Percentiles rank a stretch among this genome's conserved stretches.
Evolutionary conservation across 2,888 invertebrate species (phyloP).

Genomic region (Rhamnusium bicolor): DNA sequence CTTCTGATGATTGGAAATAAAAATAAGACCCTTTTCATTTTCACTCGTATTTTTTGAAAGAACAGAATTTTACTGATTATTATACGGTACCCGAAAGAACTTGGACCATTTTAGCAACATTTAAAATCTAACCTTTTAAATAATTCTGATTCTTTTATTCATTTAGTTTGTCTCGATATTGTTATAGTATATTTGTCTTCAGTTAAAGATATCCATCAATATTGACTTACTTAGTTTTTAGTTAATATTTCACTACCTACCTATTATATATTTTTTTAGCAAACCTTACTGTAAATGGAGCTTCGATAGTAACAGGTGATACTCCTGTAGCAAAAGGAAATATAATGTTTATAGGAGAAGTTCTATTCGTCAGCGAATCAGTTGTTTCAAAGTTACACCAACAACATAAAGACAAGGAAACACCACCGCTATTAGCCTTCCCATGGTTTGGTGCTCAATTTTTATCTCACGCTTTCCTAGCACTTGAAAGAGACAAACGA

Average conservation of each 20-base stretch:
- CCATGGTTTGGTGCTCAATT: slow-evolving; percentile 80
- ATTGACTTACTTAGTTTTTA: too few relatives aligned
- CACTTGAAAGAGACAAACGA: slow-evolving; percentile 74
- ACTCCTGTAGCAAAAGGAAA: slow-evolving; percentile 76
- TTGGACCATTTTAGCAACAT: too few relatives aligned
- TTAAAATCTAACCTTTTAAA: too few relatives aligned
- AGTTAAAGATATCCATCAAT: too few relatives aligned
- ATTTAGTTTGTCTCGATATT: too few relatives aligned
- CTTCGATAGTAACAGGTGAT: slow-evolving; percentile 75
- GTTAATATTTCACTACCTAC: not conserved
- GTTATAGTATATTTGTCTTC: too few relatives aligned
- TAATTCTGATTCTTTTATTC: too few relatives aligned
- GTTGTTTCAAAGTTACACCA: slow-evolving; percentile 77
- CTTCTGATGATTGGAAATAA: too few relatives aligned
- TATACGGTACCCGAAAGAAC: too few relatives aligned
- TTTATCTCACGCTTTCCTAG: slow-evolving; percentile 76
- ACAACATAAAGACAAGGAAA: slow-evolving; percentile 78
- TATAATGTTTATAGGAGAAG: slow-evolving; percentile 77
- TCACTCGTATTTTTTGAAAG: too few relatives aligned
- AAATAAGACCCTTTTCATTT: too few relatives aligned
- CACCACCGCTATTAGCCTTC: slow-evolving; percentile 77
- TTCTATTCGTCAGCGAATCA: slow-evolving; percentile 77
- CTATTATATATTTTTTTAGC: slow-evolving; percentile 65
- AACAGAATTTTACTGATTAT: too few relatives aligned
- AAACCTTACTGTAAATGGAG: slow-evolving; percentile 75